Conservation (phyloP, 2,113 vertebrate species). For the Phycodurus eques region DNA sequence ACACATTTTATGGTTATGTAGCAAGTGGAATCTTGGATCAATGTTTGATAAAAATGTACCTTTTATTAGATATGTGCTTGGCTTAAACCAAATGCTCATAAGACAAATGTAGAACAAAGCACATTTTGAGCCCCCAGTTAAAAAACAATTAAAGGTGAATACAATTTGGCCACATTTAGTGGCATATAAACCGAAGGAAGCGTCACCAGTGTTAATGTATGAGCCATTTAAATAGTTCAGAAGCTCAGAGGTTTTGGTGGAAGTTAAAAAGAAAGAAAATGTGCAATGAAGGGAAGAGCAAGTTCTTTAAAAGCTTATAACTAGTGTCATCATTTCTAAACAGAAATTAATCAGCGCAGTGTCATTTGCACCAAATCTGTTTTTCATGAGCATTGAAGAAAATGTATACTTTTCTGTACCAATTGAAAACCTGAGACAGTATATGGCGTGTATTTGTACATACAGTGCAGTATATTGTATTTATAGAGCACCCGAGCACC, state of each 20-base stretch:
- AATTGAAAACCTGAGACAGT: background rate
- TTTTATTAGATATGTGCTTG: background rate
- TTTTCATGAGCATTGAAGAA: background rate
- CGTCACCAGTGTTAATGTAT: background rate
- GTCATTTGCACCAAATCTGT: background rate
- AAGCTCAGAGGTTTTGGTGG: background rate
- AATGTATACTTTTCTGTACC: background rate
- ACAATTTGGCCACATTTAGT: background rate
- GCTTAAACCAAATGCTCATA: background rate
- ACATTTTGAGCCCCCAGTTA: background rate
- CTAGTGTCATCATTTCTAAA: background rate
- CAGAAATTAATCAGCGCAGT: background rate
- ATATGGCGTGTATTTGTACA: background rate
- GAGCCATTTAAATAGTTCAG: background rate
- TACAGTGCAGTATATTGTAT: background rate
- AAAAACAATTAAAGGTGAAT: background rate
- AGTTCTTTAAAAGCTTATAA: background rate
- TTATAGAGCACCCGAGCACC: slow-evolving; percentile 29
- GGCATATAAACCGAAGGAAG: background rate
- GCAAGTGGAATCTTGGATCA: background rate
- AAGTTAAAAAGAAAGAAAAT: background rate
- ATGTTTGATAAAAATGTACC: background rate
- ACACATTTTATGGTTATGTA: background rate
- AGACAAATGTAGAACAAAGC: background rate
- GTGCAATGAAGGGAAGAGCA: background rate